A percentile compares a stretch with the other conserved stretches of the same genome.
phyloP scores from a whole-genome alignment of 1,140 invertebrate species.

The Oscheius sp. region DNA sequence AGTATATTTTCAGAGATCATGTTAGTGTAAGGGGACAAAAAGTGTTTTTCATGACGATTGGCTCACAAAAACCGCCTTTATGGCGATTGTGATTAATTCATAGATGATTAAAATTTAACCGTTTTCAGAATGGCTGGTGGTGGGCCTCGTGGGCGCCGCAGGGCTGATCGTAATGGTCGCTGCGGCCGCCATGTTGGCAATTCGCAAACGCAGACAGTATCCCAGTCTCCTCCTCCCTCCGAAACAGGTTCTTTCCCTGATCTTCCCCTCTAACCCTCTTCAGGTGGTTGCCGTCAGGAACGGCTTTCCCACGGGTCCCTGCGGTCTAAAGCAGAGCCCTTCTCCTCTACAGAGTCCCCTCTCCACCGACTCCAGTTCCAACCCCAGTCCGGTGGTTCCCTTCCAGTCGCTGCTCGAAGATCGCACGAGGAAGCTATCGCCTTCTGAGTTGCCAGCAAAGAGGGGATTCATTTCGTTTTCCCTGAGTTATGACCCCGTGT shows the following conservation, averaged over 20 bases:
- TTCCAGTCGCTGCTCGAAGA: conserved; percentile 29
- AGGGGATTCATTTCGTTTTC: conserved; percentile 31
- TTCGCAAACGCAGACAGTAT: conserved; percentile 26
- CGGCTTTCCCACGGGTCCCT: conserved; percentile 31
- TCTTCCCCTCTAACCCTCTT: background rate
- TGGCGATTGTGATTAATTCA: no score
- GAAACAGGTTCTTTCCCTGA: conserved; percentile 16
- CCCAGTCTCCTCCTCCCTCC: conserved; percentile 29
- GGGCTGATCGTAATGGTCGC: conserved; percentile 26
- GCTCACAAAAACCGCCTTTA: background rate
- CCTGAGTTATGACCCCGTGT: conserved; percentile 28
- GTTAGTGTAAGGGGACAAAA: background rate
- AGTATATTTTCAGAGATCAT: background rate
- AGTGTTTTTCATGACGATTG: background rate
- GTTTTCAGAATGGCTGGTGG: conserved; percentile 33
- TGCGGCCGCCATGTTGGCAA: conserved; percentile 21
- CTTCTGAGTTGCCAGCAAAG: conserved; percentile 33
- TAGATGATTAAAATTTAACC: no score
- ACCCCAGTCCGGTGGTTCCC: conserved; percentile 25
- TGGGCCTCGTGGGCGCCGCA: conserved; percentile 26
- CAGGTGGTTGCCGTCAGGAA: conserved; percentile 30
- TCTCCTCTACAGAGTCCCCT: conserved; percentile 36
- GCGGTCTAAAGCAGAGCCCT: conserved; percentile 25
- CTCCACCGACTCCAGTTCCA: conserved; percentile 28
- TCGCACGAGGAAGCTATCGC: conserved; percentile 27